phyloP scores from a whole-genome alignment of 2,888 invertebrate species.

The Galeruca laticollis region DNA sequence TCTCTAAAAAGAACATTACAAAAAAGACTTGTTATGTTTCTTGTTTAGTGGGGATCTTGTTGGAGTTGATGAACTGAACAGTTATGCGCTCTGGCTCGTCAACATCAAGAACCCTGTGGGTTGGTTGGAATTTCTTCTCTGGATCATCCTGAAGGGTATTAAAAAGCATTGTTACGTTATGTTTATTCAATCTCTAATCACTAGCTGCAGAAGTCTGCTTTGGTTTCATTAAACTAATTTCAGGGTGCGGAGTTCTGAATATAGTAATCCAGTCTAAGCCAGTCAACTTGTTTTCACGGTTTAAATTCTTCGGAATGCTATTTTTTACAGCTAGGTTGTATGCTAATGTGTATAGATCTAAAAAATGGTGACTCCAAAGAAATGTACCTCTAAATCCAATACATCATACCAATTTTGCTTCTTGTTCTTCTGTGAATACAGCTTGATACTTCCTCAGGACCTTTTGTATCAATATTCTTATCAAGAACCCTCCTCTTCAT shows the following conservation, averaged over 20 bases:
- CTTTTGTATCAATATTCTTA: no score
- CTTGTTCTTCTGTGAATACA: not conserved
- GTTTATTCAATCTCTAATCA: not conserved
- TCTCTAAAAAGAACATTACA: no score
- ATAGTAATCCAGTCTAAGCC: no score
- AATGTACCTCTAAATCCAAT: no score
- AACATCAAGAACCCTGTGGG: slow-evolving; percentile 5
- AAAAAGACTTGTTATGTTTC: no score
- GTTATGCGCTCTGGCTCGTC: not conserved
- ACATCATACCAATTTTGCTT: not conserved
- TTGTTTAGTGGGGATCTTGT: no score
- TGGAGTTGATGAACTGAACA: not conserved
- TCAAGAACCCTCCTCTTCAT: not conserved
- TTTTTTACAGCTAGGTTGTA: no score
- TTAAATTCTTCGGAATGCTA: no score
- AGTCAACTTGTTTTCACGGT: no score
- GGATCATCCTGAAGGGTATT: slow-evolving; percentile 6
- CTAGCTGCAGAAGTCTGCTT: slow-evolving; percentile 16
- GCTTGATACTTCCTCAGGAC: not conserved
- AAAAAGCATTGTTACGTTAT: slow-evolving; percentile 8
- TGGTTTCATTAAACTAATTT: no score
- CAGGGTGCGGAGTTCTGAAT: no score
- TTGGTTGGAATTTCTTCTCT: not conserved
- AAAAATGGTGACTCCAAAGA: not conserved
- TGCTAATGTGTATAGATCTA: not conserved